Percentiles rank a stretch among this genome's conserved stretches.
phyloP scores from a whole-genome alignment of 2,797 vertebrate genomes.

The Denticeps clupeoides region DNA sequence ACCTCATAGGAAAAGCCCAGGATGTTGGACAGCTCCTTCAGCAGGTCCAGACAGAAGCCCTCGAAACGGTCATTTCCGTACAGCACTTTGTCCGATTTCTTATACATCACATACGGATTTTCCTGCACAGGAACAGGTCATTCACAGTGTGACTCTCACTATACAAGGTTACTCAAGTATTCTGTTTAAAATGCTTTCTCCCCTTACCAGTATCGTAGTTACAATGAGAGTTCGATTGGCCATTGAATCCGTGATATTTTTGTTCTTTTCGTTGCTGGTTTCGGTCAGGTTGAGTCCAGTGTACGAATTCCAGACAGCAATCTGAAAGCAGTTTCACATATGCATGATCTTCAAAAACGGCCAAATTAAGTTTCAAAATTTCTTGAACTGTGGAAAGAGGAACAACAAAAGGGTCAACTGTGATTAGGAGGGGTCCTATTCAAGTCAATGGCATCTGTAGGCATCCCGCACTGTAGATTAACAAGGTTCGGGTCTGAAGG shows the following conservation, averaged over 20 bases:
- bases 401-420: too few species aligned
- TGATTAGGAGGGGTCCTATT: too few species aligned
- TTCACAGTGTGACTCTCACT: too few species aligned
- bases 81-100: conserved; percentile 88
- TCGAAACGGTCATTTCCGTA: conserved; percentile 92
- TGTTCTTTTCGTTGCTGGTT: conserved; percentile 61
- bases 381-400: too few species aligned
- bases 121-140: conserved; percentile 72
- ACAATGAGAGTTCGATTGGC: conserved; percentile 91
- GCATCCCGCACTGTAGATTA: neutral
- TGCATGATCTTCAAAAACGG: too few species aligned
- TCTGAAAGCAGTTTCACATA: conserved; percentile 52
- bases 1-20: conserved; percentile 94
- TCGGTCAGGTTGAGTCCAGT: conserved; percentile 88
- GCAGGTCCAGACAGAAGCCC: conserved; percentile 90
- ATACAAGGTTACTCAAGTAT: too few species aligned
- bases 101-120: conserved; percentile 94
- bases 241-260: conserved; percentile 83
- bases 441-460: too few species aligned
- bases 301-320: conserved; percentile 91
- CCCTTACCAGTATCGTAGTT: conserved; percentile 87
- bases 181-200: too few species aligned
- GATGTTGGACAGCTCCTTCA: conserved; percentile 92
- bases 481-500: neutral
- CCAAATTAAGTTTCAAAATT: too few species aligned